Evolutionary conservation across 92 coral and sea anemone species (phyloP), one percentile per base, ranked within the genome.

Genomic region (Bergia sp.): DNA sequence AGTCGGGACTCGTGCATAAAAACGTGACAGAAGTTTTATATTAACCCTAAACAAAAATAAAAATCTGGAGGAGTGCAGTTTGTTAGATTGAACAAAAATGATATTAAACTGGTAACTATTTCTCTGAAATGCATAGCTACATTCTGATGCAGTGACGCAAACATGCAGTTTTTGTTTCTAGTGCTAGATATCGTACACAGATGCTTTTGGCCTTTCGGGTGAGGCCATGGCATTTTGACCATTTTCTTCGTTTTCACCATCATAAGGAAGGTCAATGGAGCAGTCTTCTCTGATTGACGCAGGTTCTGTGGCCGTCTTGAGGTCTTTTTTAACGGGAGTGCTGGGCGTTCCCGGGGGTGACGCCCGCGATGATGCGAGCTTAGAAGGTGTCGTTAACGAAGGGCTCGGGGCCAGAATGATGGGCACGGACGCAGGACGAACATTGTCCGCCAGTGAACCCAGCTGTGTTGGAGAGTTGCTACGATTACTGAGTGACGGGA

Each of bases 351-450:
- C 77, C 16, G 77, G 43, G 42, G 77, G 39, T 45, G 82, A 83
- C 76, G 88, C 82, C 43, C 58, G 85, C 21, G 84, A 80, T 49
- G 75, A 44, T 5, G 76, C 50, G n/a, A 77, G 67, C 57, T 66
- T 86, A 73, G 88, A 78, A 44, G 79, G 79, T 36, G 87, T 80
- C 23, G 78, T 29, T 20, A 95, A 88, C 23, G 96, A 92, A 66
- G 99, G 99, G 91, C 99, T 97, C 79, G 99, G 99, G 18, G 99
- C 98, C 3, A 97, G 94, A 45, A 97, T 97, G 88, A 97, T 97
- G 7, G 99, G 99, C 49, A 97, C 98, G 18, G 99, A 95, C 77
- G 95, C 92, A 84, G 99, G 97, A 18, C 96, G 94, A 37, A 96
- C 96, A 87, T 96, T 95, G 92, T 97, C 98, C 16, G 99, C 96